Base-by-base conservation (phyloP, 1,140 invertebrate species). In the Drosophila mojavensis region DNA sequence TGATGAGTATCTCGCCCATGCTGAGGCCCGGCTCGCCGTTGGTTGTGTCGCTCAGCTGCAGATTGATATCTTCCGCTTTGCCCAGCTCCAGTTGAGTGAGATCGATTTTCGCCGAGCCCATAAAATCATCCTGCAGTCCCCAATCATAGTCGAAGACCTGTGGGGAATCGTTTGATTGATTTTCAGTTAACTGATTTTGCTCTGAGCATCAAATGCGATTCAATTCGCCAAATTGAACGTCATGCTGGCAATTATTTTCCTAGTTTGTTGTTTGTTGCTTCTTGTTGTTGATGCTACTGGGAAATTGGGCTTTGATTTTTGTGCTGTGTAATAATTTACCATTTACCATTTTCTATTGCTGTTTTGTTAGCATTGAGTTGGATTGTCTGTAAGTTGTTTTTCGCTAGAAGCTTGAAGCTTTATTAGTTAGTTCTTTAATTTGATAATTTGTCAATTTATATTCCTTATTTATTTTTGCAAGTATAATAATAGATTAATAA, bases 81-180 rank as follows among this genome's bases (percentile, higher is more conserved):
- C 97, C 96, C 26, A 98, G 93, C 76, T 98, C 97, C 60, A 99
- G 92, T 68, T 95, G 94, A 5, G 96, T 96, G 30, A 99, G 94
- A 92, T 99, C 97, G 67, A 99, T 92, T 53, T 94, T 94, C 3
- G 97, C 96, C 55, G 96, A 95, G 11, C 99, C 99, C 97, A 99
- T 99, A 90, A 98, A 99, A 93, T 99, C 99, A 93, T 99, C 99
- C 93, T 97, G 96, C 53, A 98, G 94, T 30, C 98, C 98, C 96
- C 98, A 98, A 91, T 99, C 99, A 92, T 99, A 99, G 94, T 99
- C 98, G 92, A 97, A 99, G 15, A 99, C 98, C 96, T 97, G 47
- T 56, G 7, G 56, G 83, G 79, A 71, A 68, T 20, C 58, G 41
- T 30, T 26, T 50, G 43, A 75, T 75, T 75, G 71, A 60, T 65